These are phyloP conservation scores for Nipponia nippon DNA, from an alignment of 2,113 vertebrate genomes.

Conservation along the genomic window DNA sequence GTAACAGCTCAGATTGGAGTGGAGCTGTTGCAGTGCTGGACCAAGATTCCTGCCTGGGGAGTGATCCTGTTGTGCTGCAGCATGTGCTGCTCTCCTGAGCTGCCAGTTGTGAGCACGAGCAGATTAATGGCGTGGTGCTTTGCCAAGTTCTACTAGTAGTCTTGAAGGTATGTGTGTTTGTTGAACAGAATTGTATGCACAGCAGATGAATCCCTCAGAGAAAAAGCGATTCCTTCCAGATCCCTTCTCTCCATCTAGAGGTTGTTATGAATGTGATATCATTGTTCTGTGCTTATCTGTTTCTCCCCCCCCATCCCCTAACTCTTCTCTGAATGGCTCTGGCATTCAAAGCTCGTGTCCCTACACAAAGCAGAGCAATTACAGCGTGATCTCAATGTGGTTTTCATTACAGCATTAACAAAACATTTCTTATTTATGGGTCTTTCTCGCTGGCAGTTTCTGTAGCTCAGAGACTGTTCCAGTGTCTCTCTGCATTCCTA, in stretches of 20 bases:
- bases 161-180: neutral
- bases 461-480: neutral
- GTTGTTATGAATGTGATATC: neutral
- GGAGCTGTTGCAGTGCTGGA: neutral
- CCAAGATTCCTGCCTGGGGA: neutral
- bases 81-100: neutral
- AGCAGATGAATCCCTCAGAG: neutral
- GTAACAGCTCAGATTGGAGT: neutral
- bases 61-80: neutral
- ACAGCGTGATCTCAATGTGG: neutral
- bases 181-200: neutral
- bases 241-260: neutral
- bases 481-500: neutral
- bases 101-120: neutral
- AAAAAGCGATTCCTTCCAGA: neutral
- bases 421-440: slow-evolving; percentile 45
- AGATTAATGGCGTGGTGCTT: neutral
- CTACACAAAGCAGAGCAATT: neutral
- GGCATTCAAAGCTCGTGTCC: neutral
- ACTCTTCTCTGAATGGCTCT: neutral
- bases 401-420: slow-evolving; percentile 60
- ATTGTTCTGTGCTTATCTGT: neutral
- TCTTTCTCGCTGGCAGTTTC: neutral
- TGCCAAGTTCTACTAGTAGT: neutral
- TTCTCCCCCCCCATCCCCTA: neutral